Conservation (phyloP, 2,797 vertebrate genomes). For the Peromyscus eremicus region DNA sequence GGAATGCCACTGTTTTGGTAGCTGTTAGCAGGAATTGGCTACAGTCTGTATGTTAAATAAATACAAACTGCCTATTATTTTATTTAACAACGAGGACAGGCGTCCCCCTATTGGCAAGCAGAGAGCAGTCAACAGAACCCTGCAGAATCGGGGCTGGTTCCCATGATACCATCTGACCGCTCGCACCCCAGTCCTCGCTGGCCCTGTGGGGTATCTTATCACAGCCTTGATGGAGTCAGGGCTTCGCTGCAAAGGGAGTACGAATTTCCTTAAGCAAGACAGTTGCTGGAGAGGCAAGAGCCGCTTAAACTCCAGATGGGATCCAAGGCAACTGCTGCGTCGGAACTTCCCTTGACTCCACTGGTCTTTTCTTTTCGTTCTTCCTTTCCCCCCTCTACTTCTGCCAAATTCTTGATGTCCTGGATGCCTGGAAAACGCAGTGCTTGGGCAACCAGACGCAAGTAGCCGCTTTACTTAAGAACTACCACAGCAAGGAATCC, state of each 20-base stretch:
- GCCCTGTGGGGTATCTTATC: conserved; percentile 68
- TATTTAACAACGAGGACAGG: conserved; percentile 80
- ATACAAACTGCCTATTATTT: conserved; percentile 83
- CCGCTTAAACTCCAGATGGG: conserved; percentile 36
- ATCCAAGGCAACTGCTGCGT: conserved; percentile 38
- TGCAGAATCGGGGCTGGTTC: conserved; percentile 61
- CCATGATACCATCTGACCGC: conserved; percentile 78
- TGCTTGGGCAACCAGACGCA: conserved; percentile 40
- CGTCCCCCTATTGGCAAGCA: conserved; percentile 73
- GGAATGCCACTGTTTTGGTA: conserved; percentile 73
- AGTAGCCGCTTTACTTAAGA: background rate
- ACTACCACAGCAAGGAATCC: background rate
- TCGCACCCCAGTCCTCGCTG: conserved; percentile 11
- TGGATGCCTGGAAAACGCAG: conserved; percentile 13
- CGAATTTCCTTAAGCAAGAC: conserved; percentile 54
- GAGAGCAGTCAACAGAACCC: conserved; percentile 57
- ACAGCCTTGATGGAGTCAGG: conserved; percentile 55
- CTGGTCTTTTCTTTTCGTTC: background rate
- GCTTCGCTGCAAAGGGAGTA: background rate
- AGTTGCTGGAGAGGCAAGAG: conserved; percentile 3
- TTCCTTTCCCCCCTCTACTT: background rate
- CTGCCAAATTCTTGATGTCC: conserved; percentile 36
- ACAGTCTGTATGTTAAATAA: conserved; percentile 78
- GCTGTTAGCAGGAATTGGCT: conserved; percentile 82
- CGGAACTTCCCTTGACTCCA: conserved; percentile 59